Conservation (phyloP, 1,140 invertebrate species). For the Trypoxylus dichotomus region DNA sequence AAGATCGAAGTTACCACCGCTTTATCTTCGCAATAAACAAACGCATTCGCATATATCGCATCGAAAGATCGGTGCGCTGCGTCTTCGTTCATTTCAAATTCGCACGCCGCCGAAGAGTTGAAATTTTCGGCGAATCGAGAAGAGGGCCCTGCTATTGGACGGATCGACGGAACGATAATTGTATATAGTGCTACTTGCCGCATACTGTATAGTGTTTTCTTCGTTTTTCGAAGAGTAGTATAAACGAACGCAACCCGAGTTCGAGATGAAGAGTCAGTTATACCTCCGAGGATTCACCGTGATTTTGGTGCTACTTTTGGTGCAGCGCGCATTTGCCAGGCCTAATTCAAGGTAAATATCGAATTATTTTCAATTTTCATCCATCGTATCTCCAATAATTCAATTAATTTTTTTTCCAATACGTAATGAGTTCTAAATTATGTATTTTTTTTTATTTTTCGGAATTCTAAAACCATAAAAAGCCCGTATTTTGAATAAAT, state of each 20-base stretch:
- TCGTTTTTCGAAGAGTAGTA: background rate
- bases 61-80: too few relatives aligned
- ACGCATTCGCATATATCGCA: background rate
- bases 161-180: background rate
- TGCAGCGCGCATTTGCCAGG: background rate
- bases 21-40: too few relatives aligned
- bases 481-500: too few relatives aligned
- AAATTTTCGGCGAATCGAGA: background rate
- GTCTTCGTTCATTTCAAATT: background rate
- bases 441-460: too few relatives aligned
- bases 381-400: too few relatives aligned
- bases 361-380: background rate
- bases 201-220: background rate
- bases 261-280: background rate
- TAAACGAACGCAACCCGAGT: background rate
- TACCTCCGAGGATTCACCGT: background rate
- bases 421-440: too few relatives aligned
- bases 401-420: too few relatives aligned
- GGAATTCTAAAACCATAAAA: too few relatives aligned
- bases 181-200: background rate
- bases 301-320: constrained; percentile 13
- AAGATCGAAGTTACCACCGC: too few relatives aligned
- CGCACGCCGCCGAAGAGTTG: background rate
- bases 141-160: background rate
- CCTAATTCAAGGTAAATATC: constrained; percentile 1